A percentile compares a stretch with the other conserved stretches of the same genome.
These are phyloP conservation scores for Tribolium freemani DNA, from an alignment of 2,888 invertebrate species.

Conservation along the genomic window DNA sequence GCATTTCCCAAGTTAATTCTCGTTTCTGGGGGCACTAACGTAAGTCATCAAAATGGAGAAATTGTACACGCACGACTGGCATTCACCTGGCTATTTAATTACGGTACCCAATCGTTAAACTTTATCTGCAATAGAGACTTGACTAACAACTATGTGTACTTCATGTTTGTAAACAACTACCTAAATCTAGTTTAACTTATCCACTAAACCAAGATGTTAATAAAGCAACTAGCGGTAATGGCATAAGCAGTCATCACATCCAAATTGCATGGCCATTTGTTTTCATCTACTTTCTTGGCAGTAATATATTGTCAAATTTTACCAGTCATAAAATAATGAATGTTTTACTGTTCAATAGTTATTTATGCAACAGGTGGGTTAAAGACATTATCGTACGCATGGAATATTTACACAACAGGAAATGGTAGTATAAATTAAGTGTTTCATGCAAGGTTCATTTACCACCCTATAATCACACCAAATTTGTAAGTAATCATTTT, in stretches of 20 bases:
- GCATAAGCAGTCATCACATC: neutral
- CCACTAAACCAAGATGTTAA: neutral
- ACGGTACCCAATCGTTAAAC: neutral
- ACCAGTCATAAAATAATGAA: neutral
- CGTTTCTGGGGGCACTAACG: neutral
- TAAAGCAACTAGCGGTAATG: neutral
- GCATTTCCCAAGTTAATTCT: neutral
- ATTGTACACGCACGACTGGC: neutral
- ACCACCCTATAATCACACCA: too few relatives aligned
- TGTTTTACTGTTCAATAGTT: too few relatives aligned
- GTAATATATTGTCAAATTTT: neutral
- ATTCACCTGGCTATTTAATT: neutral
- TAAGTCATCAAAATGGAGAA: neutral
- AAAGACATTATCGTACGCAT: too few relatives aligned
- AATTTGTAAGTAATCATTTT: too few relatives aligned
- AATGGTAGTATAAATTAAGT: too few relatives aligned
- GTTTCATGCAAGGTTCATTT: too few relatives aligned
- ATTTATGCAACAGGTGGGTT: too few relatives aligned
- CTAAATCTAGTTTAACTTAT: neutral
- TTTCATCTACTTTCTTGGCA: neutral
- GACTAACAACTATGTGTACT: neutral
- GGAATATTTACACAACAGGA: too few relatives aligned
- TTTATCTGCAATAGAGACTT: neutral
- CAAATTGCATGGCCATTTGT: neutral
- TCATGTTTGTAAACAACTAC: neutral